Evolutionary conservation across 1,140 invertebrate species (phyloP), one percentile per base, ranked within the genome.

Genomic region (Brachionus sp.): DNA sequence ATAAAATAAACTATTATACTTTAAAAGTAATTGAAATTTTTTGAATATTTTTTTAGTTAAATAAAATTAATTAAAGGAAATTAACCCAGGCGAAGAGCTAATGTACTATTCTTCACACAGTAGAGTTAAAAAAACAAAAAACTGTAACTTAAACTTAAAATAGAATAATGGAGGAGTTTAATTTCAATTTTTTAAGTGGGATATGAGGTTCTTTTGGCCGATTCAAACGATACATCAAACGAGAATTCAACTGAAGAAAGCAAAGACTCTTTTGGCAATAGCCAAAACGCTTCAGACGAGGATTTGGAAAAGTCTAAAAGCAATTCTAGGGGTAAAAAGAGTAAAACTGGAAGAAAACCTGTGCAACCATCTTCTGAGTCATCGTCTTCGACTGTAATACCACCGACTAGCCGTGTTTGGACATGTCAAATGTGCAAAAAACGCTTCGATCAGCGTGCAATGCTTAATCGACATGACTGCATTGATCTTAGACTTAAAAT

Each of bases 1-100:
- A 83, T 12, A 83, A 85, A 68, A 85, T 85, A 42, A 83, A 83
- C 37, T 85, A 85, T 57, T 75, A 75, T 19, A 80, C 77, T 2
- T 10, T 80, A 23, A 80, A 80, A 75, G 70, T 75, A 46, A 10
- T 19, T 29, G 13, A 39, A 39, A 39, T 70, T 37, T 70, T 73
- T 5, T 19, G 0, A 73, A 73, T 46, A 46, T 5, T 25, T 44
- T 75, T 46, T 75, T 75, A 10, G 5, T 16, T 73, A 44, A 10
- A 73, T 42, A 73, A 73, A 23, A 19, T 10, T 9, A 25, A 35
- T 75, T 9, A 75, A 46, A 75, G 77, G 77, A 80, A 57, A 80
- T 80, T n/a, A 80, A 80, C 5, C 77, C 50, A 0, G 77, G 77
- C 5, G 77, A 80, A 19, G 77, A 80, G 23, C 25, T 80, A 13